Evolutionary conservation across 2,888 invertebrate species (phyloP), one percentile per base, ranked within the genome.

Genomic region (Drosophila kambysellisi): DNA sequence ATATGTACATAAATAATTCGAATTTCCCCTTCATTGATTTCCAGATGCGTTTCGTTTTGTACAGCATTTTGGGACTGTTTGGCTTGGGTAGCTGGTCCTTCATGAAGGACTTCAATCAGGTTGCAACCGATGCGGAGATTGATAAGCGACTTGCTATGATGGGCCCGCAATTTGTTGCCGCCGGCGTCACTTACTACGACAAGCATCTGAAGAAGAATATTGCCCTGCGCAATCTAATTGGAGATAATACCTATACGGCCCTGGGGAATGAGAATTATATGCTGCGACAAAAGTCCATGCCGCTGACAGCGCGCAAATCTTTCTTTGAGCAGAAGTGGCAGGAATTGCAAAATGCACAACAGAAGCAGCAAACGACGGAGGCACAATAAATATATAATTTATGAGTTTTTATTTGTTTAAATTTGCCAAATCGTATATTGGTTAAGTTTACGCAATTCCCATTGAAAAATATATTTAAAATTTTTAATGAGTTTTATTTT

Each of bases 171-270:
- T 97, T 95, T 91, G 93, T 95, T 12, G 94, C 95, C 89, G 97
- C 97, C 54, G 98, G 97, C 4, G 93, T 95, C 37, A 95, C 96
- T 91, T 98, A 95, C 93, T 98, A 97, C 91, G 94, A 95, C 33
- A 97, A 97, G 93, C 91, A 95, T 33, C 91, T 97, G 46, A 93
- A 95, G 81, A 95, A 96, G 91, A 98, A 98, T 92, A 94, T 95
- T 84, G 96, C 97, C 0, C 91, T 97, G 25, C 94, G 95, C 81
- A 74, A 80, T 25, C 54, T 90, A 0, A 77, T 90, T 60, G 96
- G 96, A 0, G 94, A 95, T 86, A 93, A 92, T 9, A 93, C 94
- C 58, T 97, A 95, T 90, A 95, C 95, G 39, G 94, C 94, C 52
- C 90, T 94, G 72, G 97, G 97, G 12, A 96, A 97, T 93, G 95